These are phyloP conservation scores for Prunella himalayana DNA, from an alignment of 2,113 vertebrate genomes.

Conservation along the genomic window DNA sequence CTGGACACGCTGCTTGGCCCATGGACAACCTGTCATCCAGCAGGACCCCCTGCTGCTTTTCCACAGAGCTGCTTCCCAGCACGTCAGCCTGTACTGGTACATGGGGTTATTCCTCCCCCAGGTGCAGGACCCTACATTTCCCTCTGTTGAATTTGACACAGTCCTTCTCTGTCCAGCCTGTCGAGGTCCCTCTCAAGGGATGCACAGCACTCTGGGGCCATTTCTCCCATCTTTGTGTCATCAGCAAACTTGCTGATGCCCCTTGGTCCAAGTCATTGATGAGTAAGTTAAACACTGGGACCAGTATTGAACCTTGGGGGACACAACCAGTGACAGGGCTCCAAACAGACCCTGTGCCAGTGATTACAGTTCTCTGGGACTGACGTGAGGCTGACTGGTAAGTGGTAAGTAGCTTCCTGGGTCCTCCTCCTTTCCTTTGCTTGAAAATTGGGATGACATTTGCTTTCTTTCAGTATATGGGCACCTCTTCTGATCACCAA, in stretches of 20 bases:
- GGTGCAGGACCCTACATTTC: neutral
- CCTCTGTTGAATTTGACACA: neutral
- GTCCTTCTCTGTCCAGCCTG: neutral
- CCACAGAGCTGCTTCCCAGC: neutral
- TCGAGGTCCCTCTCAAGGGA: neutral
- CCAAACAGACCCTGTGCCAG: neutral
- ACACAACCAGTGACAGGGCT: neutral
- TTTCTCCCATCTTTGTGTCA: neutral
- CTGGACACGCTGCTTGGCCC: neutral
- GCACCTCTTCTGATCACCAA: neutral
- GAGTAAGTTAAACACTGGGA: neutral
- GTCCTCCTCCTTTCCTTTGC: neutral
- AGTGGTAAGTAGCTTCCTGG: neutral
- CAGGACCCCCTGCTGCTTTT: neutral
- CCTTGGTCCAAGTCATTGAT: neutral
- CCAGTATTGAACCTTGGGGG: neutral
- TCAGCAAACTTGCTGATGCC: neutral
- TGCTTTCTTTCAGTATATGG: neutral
- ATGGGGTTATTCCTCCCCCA: neutral
- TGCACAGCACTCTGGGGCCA: neutral
- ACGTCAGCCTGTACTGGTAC: neutral
- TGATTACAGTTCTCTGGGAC: neutral
- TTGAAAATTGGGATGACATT: neutral
- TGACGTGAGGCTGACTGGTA: neutral
- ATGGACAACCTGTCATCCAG: no score